These are phyloP conservation scores for Melanerpes formicivorus DNA, from an alignment of 2,113 vertebrate species.

Conservation along the genomic window DNA sequence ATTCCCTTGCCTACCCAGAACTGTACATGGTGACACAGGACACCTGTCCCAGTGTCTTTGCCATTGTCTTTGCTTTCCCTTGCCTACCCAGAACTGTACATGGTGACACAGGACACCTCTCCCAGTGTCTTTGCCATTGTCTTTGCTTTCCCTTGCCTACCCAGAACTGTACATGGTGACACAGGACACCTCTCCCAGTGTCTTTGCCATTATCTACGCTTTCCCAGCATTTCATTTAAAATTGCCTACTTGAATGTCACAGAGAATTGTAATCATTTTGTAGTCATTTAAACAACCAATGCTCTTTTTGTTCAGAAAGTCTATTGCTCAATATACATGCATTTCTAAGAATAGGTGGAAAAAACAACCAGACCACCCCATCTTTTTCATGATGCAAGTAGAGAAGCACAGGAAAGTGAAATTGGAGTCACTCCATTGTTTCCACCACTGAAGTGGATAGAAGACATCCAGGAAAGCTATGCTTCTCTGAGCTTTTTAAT, in stretches of 20 bases:
- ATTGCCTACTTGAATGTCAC: background rate
- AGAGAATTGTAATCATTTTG: background rate
- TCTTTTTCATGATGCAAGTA: background rate
- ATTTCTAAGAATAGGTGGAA: background rate
- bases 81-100: background rate
- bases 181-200: background rate
- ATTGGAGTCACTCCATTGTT: background rate
- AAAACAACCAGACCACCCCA: background rate
- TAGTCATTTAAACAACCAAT: background rate
- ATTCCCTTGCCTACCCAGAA: background rate
- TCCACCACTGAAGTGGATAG: background rate
- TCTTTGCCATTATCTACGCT: background rate
- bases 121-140: background rate
- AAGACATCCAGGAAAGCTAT: constrained; percentile 14
- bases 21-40: background rate
- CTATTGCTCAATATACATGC: background rate
- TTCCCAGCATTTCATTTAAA: background rate
- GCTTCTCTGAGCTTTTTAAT: constrained; percentile 17
- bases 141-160: background rate
- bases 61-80: background rate
- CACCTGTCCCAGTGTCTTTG: background rate
- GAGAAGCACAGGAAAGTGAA: background rate
- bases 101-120: background rate
- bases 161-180: background rate
- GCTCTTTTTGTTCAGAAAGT: background rate